Base-by-base conservation (phyloP, 2,888 invertebrate genomes). In the Pachymerium ferrugineum region DNA sequence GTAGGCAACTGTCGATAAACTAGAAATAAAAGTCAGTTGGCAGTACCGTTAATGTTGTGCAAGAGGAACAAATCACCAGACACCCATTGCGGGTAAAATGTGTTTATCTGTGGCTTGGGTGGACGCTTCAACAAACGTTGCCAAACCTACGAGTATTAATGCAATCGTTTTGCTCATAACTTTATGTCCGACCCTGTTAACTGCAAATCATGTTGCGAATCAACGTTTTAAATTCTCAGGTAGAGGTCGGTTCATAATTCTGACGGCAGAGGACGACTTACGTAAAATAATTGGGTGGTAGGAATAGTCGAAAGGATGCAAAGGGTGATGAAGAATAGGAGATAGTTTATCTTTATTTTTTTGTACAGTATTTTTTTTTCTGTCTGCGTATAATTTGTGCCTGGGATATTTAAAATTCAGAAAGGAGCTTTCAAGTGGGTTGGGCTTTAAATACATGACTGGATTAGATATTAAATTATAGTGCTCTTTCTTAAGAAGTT, bases 91-190 rank as follows among this genome's bases (percentile, higher is more conserved):
- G 62, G 62, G 62, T 28, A 62, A 62, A 62, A 62, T 62, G 62
- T 62, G 62, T 62, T 62, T 62, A 62, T 62, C 62, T 62, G 62
- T 28, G 62, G 62, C 62, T 62, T 62, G 62, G 62, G 62, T 62
- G 62, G 62, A 62, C 54, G 25, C 25, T 28, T 62, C 62, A 25
- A 28, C 62, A 62, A 62, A 62, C 62, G 62, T 28, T 28, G 62
- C 25, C 62, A 62, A 62, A 62, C 62, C 62, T 62, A n/a, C 25
- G 62, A 25, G 62, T 28, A 62, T 62, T 62, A 62, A 62, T 62
- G 62, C 62, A 62, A 62, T 62, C 62, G 62, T 62, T 62, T 62
- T 62, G 62, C 62, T 62, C 62, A 28, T 62, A 62, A 62, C 28
- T 62, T 62, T n/a, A n/a, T n/a, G n/a, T 62, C 62, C 28, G 62